Percentiles rank a stretch among this genome's conserved stretches.
Evolutionary conservation across 1,140 invertebrate species (phyloP).

Genomic region (Platyscapa corneri): DNA sequence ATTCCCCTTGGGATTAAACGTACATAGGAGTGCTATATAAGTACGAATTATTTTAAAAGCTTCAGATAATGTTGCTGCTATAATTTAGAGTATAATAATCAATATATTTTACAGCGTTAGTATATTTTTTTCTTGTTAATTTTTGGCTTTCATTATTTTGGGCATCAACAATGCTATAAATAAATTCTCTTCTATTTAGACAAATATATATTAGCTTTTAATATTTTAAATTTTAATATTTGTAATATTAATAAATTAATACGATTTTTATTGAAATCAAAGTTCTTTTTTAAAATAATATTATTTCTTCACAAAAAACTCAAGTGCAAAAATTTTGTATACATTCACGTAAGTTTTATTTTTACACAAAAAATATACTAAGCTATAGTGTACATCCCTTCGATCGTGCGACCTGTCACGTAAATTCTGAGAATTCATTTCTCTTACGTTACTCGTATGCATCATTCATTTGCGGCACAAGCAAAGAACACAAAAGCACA

Average conservation of each 20-base stretch:
- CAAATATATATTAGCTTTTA: too few species aligned
- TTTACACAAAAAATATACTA: background rate
- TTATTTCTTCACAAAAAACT: too few species aligned
- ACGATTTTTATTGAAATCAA: too few species aligned
- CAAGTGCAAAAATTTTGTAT: background rate
- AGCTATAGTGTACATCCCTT: background rate
- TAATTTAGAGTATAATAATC: background rate
- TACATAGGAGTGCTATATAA: background rate
- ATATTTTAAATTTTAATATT: too few species aligned
- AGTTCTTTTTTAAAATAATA: too few species aligned
- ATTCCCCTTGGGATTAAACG: constrained; percentile 50
- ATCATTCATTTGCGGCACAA: background rate
- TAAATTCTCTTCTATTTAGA: too few species aligned
- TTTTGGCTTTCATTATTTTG: too few species aligned
- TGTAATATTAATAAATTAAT: too few species aligned
- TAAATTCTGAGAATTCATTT: background rate
- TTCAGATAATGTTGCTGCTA: background rate
- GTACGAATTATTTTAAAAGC: background rate
- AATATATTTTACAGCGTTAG: too few species aligned
- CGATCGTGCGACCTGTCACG: background rate
- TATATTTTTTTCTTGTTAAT: too few species aligned
- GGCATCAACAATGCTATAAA: too few species aligned
- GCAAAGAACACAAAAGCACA: background rate
- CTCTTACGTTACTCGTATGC: background rate
- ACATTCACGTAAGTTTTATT: background rate